Evolutionary conservation across 2,888 invertebrate genomes (phyloP), one percentile per base, ranked within the genome.

Genomic region (Mesorhabditis belari): DNA sequence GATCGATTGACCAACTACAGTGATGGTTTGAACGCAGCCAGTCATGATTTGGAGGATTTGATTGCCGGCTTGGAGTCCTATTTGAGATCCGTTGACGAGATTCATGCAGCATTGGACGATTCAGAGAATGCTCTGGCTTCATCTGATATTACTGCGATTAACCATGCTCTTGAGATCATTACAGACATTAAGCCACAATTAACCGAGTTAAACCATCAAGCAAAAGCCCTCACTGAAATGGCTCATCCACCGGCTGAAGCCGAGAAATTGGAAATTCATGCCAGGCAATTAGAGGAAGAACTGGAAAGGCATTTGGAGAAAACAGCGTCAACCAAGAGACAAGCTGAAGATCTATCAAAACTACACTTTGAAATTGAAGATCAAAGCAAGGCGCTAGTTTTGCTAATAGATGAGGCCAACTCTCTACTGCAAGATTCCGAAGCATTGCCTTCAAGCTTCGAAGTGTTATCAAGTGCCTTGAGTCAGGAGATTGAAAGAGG

Each of bases 401-500:
- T 61, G 57, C 64, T 71, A 28, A 65, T 71, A 51, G 62, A 60
- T 49, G 66, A 66, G 27, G 66, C 66, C 23, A 59, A 64, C 35
- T 57, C 60, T 27, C 65, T 71, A 26, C 61, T 69, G n/a, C 49
- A 60, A 54, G 63, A 71, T 50, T 62, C 67, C 50, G 69, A 71
- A 57, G 71, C 67, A n/a, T 59, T 67, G 49, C 71, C 71, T 23
- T 60, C 62, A 49, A 58, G 64, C 24, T 71, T 68, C 55, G 59
- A 60, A 29, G 62, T 64, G 59, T 63, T 59, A 6, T 61, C 66
- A 17, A 56, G 64, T 23, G 60, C 65, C 26, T 53, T 70, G 21
- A 64, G 61, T 49, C 57, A 44, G 24, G 70, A 66, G 49, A 49
- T 62, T 9, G 12, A 9, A 1, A 35, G n/a, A n/a, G 44, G 12